A percentile compares a stretch with the other conserved stretches of the same genome.
phyloP scores from a whole-genome alignment of 2,888 invertebrate genomes.

The Seladonia tumulorum region DNA sequence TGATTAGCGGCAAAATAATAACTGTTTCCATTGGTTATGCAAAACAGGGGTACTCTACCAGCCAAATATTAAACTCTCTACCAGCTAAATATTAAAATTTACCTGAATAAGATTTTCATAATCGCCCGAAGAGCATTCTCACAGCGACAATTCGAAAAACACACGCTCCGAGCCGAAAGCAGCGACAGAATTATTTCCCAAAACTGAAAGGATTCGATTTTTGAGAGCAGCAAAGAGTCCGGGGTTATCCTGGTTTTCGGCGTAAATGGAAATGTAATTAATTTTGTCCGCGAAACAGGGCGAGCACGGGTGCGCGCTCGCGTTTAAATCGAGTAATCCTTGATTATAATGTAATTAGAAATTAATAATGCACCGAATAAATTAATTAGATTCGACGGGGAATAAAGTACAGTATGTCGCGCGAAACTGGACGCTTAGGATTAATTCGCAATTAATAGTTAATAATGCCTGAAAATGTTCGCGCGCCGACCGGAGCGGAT shows the following conservation, averaged over 20 bases:
- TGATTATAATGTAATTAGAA: slow-evolving; percentile 17
- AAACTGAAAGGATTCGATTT: no score
- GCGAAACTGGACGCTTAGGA: not conserved
- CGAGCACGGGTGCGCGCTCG: not conserved
- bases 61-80: not conserved
- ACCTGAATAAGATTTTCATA: not conserved
- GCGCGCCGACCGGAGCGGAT: not conserved
- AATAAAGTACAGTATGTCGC: slow-evolving; percentile 5
- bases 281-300: not conserved
- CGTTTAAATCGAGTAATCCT: slow-evolving; percentile 20
- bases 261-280: not conserved
- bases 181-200: not conserved
- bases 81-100: not conserved
- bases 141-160: not conserved
- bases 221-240: not conserved
- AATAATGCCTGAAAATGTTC: slow-evolving; percentile 19
- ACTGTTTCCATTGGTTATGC: no score
- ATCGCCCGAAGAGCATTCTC: not conserved
- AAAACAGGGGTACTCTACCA: no score
- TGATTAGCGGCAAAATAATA: no score
- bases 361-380: slow-evolving; percentile 16
- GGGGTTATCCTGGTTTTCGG: not conserved
- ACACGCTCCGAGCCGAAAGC: no score
- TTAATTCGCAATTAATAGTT: slow-evolving; percentile 39
- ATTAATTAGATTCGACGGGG: slow-evolving; percentile 12